phyloP scores from a whole-genome alignment of 1,140 invertebrate genomes.

The Panagrolaimus sp. region DNA sequence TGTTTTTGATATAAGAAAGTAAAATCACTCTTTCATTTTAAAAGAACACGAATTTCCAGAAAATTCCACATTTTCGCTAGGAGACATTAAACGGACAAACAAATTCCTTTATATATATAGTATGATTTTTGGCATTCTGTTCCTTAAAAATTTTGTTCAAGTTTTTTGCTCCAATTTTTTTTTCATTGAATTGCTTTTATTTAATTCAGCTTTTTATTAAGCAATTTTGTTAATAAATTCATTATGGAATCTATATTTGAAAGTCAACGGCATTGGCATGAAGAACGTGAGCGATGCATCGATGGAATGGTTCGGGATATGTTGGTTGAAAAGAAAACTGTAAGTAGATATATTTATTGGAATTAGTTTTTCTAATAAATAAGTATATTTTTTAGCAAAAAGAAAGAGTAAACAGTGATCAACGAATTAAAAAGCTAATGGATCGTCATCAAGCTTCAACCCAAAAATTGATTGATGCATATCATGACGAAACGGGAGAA shows the following conservation, averaged over 20 bases:
- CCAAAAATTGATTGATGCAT: conserved; percentile 77
- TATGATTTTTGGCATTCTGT: too few relatives aligned
- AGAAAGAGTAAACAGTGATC: conserved; percentile 92
- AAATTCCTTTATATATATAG: too few relatives aligned
- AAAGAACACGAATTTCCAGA: too few relatives aligned
- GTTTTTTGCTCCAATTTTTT: too few relatives aligned
- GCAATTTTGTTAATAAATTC: neutral
- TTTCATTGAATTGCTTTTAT: too few relatives aligned
- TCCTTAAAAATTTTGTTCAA: too few relatives aligned
- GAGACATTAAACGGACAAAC: too few relatives aligned
- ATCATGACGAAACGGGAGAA: conserved; percentile 87
- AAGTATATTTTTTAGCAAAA: conserved; percentile 73
- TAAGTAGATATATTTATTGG: conserved; percentile 62
- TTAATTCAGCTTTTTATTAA: conserved; percentile 8
- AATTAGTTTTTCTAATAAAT: conserved; percentile 29
- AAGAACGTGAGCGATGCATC: conserved; percentile 87
- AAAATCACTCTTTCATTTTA: too few relatives aligned
- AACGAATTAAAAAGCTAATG: conserved; percentile 79
- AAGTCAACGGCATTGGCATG: conserved; percentile 91
- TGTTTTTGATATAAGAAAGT: too few relatives aligned
- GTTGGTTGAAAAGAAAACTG: conserved; percentile 79
- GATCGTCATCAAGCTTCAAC: conserved; percentile 79
- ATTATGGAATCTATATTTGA: conserved; percentile 93
- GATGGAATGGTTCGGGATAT: conserved; percentile 95
- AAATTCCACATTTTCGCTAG: too few relatives aligned